Conservation (phyloP, 2,888 invertebrate genomes). For the Oscheius onirici region DNA sequence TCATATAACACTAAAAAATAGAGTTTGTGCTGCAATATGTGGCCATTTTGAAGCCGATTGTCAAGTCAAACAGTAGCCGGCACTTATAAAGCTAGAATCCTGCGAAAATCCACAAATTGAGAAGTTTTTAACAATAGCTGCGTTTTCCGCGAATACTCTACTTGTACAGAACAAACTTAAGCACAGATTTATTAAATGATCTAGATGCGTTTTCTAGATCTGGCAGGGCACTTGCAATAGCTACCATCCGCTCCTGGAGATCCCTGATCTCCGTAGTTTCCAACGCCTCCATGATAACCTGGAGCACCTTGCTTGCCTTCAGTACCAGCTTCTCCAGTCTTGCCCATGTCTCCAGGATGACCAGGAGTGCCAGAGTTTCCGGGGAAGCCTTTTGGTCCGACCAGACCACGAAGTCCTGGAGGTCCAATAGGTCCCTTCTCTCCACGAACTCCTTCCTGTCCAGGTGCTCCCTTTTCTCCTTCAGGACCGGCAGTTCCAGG, state of each 20-base stretch:
- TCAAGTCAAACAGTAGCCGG: too few relatives aligned
- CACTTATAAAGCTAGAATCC: too few relatives aligned
- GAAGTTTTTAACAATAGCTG: too few relatives aligned
- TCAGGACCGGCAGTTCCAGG: constrained; percentile 51
- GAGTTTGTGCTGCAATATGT: too few relatives aligned
- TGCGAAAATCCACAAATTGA: too few relatives aligned
- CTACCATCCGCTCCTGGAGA: constrained; percentile 56
- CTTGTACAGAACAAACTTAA: too few relatives aligned
- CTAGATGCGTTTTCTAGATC: constrained; percentile 20
- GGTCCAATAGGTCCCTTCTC: constrained; percentile 69
- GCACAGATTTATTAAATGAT: background rate
- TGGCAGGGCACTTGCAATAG: constrained; percentile 52
- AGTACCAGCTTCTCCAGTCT: constrained; percentile 75
- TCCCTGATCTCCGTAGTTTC: constrained; percentile 46
- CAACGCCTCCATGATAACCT: constrained; percentile 27
- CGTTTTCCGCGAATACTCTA: too few relatives aligned
- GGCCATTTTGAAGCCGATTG: too few relatives aligned
- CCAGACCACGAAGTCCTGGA: constrained; percentile 75
- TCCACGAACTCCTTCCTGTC: constrained; percentile 75
- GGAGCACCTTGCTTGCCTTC: constrained; percentile 74
- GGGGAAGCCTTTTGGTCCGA: constrained; percentile 63
- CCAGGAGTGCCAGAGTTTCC: constrained; percentile 76
- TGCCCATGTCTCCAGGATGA: constrained; percentile 77
- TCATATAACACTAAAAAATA: too few relatives aligned
- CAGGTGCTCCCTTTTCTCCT: constrained; percentile 60